Conservation (phyloP, 2,888 invertebrate species). For the Drosophila sordidula region DNA sequence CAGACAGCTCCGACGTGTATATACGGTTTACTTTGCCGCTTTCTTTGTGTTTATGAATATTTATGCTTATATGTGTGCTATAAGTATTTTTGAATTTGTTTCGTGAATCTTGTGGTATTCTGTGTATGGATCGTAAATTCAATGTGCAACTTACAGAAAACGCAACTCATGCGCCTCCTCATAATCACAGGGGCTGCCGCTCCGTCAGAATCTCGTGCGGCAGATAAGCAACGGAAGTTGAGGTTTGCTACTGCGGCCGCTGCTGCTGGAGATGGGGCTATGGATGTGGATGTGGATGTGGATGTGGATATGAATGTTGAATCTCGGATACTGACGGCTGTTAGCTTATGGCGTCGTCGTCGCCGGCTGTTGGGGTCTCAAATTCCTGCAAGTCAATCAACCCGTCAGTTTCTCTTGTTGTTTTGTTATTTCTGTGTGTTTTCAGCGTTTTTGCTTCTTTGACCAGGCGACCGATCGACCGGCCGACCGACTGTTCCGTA, state of each 20-base stretch:
- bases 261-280: constrained; percentile 8
- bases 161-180: constrained; percentile 41
- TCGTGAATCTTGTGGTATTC: constrained; percentile 10
- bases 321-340: constrained; percentile 30
- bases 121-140: constrained; percentile 23
- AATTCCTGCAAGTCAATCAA: constrained; percentile 77
- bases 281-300: constrained; percentile 16
- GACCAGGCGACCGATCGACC: constrained; percentile 35
- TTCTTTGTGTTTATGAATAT: constrained; percentile 40
- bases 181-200: constrained; percentile 11
- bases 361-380: constrained; percentile 38
- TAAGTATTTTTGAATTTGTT: constrained; percentile 18
- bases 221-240: constrained; percentile 74
- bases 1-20: constrained; percentile 45
- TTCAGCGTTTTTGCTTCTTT: constrained; percentile 41
- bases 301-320: constrained; percentile 28
- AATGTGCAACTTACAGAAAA: constrained; percentile 63
- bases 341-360: constrained; percentile 10
- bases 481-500: constrained; percentile 27
- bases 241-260: constrained; percentile 6
- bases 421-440: constrained; percentile 38
- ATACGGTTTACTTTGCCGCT: constrained; percentile 28
- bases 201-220: constrained; percentile 50
- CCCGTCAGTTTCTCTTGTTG: constrained; percentile 61
- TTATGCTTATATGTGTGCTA: not conserved